Evolutionary conservation across 53 echinoderm and acorn worm genomes (phyloP), one percentile per base, ranked within the genome.

Genomic region (Stichopus horrens): DNA sequence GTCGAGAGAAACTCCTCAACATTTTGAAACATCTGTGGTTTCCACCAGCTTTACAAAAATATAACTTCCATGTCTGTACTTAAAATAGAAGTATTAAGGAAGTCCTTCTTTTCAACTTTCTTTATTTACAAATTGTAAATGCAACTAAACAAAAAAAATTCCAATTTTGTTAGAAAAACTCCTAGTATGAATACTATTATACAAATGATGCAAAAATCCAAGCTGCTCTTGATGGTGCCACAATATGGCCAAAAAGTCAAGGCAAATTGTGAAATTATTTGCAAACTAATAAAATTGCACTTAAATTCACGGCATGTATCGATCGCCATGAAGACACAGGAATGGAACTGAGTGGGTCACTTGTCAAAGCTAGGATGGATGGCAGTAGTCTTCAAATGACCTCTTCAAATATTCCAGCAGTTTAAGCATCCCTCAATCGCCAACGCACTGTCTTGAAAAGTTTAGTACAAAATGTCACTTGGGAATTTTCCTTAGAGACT

Each of bases 241-340:
- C 19, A 54, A 81, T 18, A 79, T 79, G 79, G 81, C 55, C 79
- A 54, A 81, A 71, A 58, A 56, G 81, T 81, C 81, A 81, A 81
- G 81, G 81, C 81, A 81, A 81, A 81, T 81, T 21, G 81, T 81
- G 81, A 81, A 81, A 58, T 81, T 81, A 81, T 81, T 81, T 81
- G 81, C 81, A 81, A 81, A 81, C 79, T 19, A 79, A 81, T 81
- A 81, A 71, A 81, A 81, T 81, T 81, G 81, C 81, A 81, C 81
- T 81, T 81, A 56, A 75, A 81, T 81, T 81, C 58, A 71, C 19
- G 71, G 71, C 71, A n/a, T 18, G 6, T n/a, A 63, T 63, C 5
- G 19, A 71, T 18, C 6, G 71, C 71, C 71, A 71, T 18, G 71
- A 71, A 13, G 71, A 71, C 71, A 71, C 71, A 71, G 71, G 71